Conservation (phyloP, 2,888 invertebrate genomes). For the Clunio marinus region DNA sequence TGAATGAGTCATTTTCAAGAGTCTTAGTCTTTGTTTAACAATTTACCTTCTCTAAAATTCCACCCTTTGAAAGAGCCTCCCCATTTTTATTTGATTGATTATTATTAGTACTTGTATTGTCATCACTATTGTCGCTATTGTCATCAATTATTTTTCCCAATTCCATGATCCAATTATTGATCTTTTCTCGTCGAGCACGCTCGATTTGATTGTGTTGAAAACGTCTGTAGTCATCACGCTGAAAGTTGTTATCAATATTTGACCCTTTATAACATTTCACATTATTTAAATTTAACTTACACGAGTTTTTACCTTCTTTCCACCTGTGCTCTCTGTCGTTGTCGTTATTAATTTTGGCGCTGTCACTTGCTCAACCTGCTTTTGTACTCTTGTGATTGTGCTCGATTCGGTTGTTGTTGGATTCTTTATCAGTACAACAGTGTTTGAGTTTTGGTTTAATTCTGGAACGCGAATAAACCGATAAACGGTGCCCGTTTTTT, state of each 20-base stretch:
- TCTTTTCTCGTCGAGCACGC: slow-evolving; percentile 31
- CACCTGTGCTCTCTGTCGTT: slow-evolving; percentile 3
- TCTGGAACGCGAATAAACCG: slow-evolving; percentile 36
- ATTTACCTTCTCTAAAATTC: slow-evolving; percentile 25
- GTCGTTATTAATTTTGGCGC: neutral
- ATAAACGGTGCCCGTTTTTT: slow-evolving; percentile 31
- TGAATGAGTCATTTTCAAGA: neutral
- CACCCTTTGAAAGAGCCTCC: slow-evolving; percentile 32
- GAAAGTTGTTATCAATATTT: neutral
- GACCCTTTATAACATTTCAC: neutral
- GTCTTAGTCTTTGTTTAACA: neutral
- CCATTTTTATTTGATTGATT: slow-evolving; percentile 31
- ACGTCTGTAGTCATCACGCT: slow-evolving; percentile 35
- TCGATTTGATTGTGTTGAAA: slow-evolving; percentile 37
- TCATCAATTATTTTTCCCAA: slow-evolving; percentile 36
- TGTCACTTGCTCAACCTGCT: neutral
- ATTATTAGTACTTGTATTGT: slow-evolving; percentile 29
- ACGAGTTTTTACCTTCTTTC: slow-evolving; percentile 23
- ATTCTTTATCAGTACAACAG: slow-evolving; percentile 35
- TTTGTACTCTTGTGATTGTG: slow-evolving; percentile 30
- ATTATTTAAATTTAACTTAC: slow-evolving; percentile 7
- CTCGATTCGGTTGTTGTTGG: neutral
- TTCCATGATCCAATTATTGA: slow-evolving; percentile 37
- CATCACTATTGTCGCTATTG: slow-evolving; percentile 29
- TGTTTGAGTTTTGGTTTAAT: slow-evolving; percentile 15